phyloP scores from a whole-genome alignment of 2,113 vertebrate species.

The Calidris pugnax region DNA sequence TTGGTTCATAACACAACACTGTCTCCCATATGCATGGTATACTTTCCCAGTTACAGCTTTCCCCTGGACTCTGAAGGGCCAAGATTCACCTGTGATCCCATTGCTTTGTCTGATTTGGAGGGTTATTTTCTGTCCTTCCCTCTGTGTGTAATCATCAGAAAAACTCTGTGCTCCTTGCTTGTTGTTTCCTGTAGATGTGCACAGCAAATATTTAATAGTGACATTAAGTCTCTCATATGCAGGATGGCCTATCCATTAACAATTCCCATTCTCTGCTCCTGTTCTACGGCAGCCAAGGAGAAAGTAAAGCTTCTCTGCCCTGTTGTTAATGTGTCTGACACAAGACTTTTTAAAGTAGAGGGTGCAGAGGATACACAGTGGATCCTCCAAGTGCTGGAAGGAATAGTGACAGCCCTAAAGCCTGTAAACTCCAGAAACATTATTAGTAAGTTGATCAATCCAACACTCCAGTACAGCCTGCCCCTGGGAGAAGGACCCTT shows the following conservation, averaged over 20 bases:
- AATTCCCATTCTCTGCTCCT: background rate
- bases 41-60: fast-evolving
- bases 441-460: background rate
- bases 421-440: background rate
- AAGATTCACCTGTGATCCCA: background rate
- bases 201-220: background rate
- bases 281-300: background rate
- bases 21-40: fast-evolving
- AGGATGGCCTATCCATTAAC: background rate
- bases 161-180: fast-evolving
- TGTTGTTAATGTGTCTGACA: background rate
- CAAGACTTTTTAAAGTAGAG: background rate
- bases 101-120: background rate
- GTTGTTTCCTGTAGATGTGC: background rate
- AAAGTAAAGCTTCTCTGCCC: background rate
- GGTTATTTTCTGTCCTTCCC: background rate
- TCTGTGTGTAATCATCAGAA: background rate
- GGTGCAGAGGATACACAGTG: background rate
- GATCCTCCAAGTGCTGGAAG: fast-evolving
- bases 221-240: fast-evolving
- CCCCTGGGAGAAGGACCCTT: background rate
- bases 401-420: background rate
- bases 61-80: background rate
- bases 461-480: fast-evolving
- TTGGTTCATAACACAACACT: fast-evolving